Evolutionary conservation across 2,888 invertebrate species (phyloP).

Genomic region (Lepetodrilus schrolli): DNA sequence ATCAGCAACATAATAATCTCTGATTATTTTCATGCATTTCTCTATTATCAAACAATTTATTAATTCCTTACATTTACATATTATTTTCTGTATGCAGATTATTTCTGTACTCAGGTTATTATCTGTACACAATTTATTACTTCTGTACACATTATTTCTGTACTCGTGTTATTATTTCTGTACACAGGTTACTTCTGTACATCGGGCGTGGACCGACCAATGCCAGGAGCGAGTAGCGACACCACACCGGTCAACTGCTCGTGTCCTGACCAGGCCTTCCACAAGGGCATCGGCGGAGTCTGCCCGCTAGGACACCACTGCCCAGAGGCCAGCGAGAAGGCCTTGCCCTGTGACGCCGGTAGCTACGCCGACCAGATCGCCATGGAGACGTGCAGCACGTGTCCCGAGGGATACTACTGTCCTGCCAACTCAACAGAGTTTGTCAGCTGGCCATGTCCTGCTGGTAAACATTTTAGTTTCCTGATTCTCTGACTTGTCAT

Average conservation of each 20-base stretch:
- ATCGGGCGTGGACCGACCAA: slow-evolving; percentile 66
- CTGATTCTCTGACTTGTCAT: too few species aligned
- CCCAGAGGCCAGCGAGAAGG: slow-evolving; percentile 51
- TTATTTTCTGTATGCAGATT: too few species aligned
- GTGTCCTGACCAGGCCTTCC: slow-evolving; percentile 56
- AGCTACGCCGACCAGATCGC: slow-evolving; percentile 55
- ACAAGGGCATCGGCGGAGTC: slow-evolving; percentile 67
- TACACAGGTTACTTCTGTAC: slow-evolving; percentile 71
- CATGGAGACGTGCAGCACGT: slow-evolving; percentile 45
- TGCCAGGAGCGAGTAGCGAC: slow-evolving; percentile 57
- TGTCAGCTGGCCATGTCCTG: slow-evolving; percentile 49
- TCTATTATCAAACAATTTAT: too few species aligned
- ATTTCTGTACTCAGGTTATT: too few species aligned
- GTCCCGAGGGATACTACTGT: slow-evolving; percentile 61
- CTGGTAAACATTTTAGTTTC: too few species aligned
- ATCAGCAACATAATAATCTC: too few species aligned
- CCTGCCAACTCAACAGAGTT: slow-evolving; percentile 54
- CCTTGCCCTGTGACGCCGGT: slow-evolving; percentile 53
- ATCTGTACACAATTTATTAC: too few species aligned
- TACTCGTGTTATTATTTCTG: too few species aligned
- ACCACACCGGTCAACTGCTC: slow-evolving; percentile 52
- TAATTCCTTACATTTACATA: too few species aligned
- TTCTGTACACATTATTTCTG: too few species aligned
- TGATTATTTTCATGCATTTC: too few species aligned
- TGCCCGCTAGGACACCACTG: slow-evolving; percentile 70